These are phyloP conservation scores for Holocentrus rufus DNA, from an alignment of 2,797 vertebrate genomes.

Conservation along the genomic window DNA sequence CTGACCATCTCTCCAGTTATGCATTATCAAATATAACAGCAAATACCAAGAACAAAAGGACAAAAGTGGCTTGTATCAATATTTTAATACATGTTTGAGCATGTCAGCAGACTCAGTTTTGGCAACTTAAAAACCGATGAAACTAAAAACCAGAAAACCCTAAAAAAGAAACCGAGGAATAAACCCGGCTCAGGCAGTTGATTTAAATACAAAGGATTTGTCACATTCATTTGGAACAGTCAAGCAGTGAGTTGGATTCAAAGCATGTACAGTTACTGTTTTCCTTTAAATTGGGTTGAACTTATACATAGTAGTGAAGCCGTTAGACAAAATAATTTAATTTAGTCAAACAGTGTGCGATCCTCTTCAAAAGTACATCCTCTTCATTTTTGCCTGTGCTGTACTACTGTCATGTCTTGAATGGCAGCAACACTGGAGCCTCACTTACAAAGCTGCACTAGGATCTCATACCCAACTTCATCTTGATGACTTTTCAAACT, in stretches of 20 bases:
- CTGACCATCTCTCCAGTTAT: too few relatives aligned
- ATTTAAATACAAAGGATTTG: constrained; percentile 58
- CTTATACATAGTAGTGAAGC: not conserved
- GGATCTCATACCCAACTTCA: not conserved
- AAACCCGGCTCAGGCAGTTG: constrained; percentile 3
- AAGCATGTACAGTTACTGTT: constrained; percentile 31
- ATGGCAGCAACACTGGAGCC: constrained; percentile 15
- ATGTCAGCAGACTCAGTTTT: constrained; percentile 59
- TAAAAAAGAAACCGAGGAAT: constrained; percentile 40
- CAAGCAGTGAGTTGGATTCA: constrained; percentile 28
- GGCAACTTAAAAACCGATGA: constrained; percentile 60
- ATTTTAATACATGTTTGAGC: constrained; percentile 69
- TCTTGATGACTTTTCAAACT: not conserved
- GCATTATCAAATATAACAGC: not conserved
- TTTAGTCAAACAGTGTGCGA: constrained; percentile 25
- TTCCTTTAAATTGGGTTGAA: constrained; percentile 9
- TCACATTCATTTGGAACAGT: constrained; percentile 54
- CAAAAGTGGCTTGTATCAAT: constrained; percentile 31
- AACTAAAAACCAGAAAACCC: constrained; percentile 45
- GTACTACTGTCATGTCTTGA: not conserved
- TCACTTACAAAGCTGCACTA: constrained; percentile 19
- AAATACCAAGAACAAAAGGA: not conserved
- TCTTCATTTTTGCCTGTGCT: not conserved
- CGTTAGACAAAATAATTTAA: constrained; percentile 57
- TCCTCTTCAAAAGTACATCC: not conserved